Evolutionary conservation across 2,113 vertebrate species (phyloP), one percentile per base, ranked within the genome.

Genomic region (Hirundichthys speculiger): DNA sequence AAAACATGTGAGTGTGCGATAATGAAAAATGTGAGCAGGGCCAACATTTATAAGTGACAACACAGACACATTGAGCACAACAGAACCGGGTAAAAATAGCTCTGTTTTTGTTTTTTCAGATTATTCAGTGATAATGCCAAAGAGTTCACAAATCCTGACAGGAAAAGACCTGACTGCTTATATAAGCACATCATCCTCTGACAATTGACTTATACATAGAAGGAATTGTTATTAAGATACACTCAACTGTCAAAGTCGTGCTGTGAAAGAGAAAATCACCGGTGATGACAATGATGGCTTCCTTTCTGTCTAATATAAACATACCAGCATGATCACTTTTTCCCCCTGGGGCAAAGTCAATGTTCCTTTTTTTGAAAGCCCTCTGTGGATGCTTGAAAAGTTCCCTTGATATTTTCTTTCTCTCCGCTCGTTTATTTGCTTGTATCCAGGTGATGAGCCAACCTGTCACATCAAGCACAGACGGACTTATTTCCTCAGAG

Each of bases 221-320:
- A 58, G 64, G 88, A 82, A 83, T 84, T 79, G 87, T 80, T 84
- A 86, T 87, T 84, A 88, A 73, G 82, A 88, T 83, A 82, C 83
- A 85, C 78, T 84, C 76, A 64, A 82, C 84, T 90, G 88, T 90
- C 82, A 88, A 46, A 83, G 72, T 64, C 30, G 51, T 78, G 66
- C 69, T n/a, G 65, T 76, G 84, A 84, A 86, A 74, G 76, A 89
- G 80, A 85, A 84, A 88, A 86, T 84, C 77, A 57, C 84, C 75
- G 82, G 89, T 77, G 90, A 91, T 85, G 89, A 92, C 90, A 92
- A 91, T 91, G 91, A 92, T 77, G 88, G 91, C 91, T 93, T 93
- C 92, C 92, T 92, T 81, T 89, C 75, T 18, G 73, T 80, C 87
- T 93, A 93, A 92, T 90, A 90, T 93, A 93, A 93, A 92, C 92